Evolutionary conservation across 1,140 invertebrate species (phyloP).

Genomic region (Gonatopus flavifemur): DNA sequence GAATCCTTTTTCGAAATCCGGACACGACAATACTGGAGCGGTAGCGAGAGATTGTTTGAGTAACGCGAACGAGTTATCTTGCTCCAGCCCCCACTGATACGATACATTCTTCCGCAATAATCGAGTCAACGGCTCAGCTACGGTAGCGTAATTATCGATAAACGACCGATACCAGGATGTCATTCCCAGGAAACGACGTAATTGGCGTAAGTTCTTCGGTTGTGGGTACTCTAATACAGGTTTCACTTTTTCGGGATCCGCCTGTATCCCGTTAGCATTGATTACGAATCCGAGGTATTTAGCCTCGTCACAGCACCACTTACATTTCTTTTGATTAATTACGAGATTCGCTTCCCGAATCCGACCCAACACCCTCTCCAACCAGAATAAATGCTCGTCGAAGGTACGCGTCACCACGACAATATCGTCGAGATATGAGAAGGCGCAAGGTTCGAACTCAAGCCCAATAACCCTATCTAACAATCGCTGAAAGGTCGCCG

Average conservation of each 20-base stretch:
- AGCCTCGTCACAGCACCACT: background rate
- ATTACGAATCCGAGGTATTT: constrained; percentile 10
- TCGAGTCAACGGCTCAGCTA: constrained; percentile 33
- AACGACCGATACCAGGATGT: constrained; percentile 46
- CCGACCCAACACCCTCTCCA: background rate
- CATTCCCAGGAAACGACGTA: constrained; percentile 54
- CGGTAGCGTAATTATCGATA: constrained; percentile 36
- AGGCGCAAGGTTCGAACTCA: constrained; percentile 28
- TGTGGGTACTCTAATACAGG: constrained; percentile 10
- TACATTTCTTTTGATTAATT: constrained; percentile 10
- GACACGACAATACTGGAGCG: constrained; percentile 2
- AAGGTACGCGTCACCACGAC: constrained; percentile 26
- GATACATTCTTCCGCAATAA: constrained; percentile 37
- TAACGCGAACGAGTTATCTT: background rate
- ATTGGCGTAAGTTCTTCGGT: constrained; percentile 13
- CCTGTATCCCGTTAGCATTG: background rate
- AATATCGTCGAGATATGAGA: constrained; percentile 37
- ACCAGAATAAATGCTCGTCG: constrained; percentile 22
- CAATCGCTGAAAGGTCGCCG: background rate
- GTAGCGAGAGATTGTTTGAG: too few relatives aligned
- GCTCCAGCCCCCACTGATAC: background rate
- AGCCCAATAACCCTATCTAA: constrained; percentile 24
- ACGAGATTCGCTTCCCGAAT: background rate
- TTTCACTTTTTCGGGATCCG: constrained; percentile 5
- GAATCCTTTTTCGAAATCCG: background rate